Percentiles rank a stretch among this genome's conserved stretches.
These are phyloP conservation scores for Caenorhabditis plicata DNA, from an alignment of 2,888 invertebrate genomes.

Conservation along the genomic window DNA sequence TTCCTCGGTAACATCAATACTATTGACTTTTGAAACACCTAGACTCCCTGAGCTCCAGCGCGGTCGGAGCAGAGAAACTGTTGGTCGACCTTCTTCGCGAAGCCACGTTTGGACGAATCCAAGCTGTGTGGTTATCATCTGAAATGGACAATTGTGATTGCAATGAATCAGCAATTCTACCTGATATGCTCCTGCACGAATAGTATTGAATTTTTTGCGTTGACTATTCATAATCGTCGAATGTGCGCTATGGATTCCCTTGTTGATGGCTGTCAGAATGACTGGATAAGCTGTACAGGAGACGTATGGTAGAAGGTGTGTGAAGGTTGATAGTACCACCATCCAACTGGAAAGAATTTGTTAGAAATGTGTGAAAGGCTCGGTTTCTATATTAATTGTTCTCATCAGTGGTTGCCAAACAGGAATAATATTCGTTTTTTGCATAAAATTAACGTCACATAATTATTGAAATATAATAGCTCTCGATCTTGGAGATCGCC, in stretches of 20 bases:
- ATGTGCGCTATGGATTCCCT: slow-evolving; percentile 38
- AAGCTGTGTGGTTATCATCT: slow-evolving; percentile 28
- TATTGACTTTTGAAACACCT: background rate
- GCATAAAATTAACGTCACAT: too few relatives aligned
- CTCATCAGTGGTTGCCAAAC: too few relatives aligned
- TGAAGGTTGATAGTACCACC: slow-evolving; percentile 31
- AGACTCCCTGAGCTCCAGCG: slow-evolving; percentile 1
- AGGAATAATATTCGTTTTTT: too few relatives aligned
- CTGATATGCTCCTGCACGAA: slow-evolving; percentile 40
- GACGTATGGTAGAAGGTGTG: slow-evolving; percentile 42
- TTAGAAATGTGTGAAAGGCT: background rate
- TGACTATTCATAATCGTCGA: slow-evolving; percentile 33
- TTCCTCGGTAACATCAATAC: background rate
- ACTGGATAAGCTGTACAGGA: slow-evolving; percentile 47
- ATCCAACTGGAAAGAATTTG: slow-evolving; percentile 26
- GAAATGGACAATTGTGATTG: slow-evolving; percentile 2
- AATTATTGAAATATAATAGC: too few relatives aligned
- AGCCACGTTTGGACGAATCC: slow-evolving; percentile 35
- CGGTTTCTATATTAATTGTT: too few relatives aligned
- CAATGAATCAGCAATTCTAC: slow-evolving; percentile 7
- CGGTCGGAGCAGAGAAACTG: background rate
- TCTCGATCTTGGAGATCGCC: too few relatives aligned
- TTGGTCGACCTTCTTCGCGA: slow-evolving; percentile 5
- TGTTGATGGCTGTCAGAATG: slow-evolving; percentile 37
- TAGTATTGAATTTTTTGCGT: slow-evolving; percentile 33